phyloP scores from a whole-genome alignment of 92 coral and sea anemone species.

The Muricea muricata region DNA sequence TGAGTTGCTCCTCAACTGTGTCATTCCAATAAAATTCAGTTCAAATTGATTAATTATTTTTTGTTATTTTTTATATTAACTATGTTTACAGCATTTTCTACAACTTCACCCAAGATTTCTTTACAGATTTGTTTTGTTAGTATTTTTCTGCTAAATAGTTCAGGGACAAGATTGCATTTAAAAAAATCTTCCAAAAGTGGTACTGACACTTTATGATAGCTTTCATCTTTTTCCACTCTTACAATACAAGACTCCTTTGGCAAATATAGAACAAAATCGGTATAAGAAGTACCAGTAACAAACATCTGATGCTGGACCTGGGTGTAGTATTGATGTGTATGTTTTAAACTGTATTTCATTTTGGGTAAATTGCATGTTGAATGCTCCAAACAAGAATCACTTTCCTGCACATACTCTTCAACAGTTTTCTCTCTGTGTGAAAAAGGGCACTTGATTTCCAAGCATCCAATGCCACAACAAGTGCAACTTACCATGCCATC shows the following conservation, averaged over 20 bases:
- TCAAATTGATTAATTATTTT: too few relatives aligned
- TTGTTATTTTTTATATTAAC: too few relatives aligned
- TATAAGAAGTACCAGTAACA: slow-evolving; percentile 6
- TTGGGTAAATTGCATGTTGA: slow-evolving; percentile 19
- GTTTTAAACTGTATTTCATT: slow-evolving; percentile 14
- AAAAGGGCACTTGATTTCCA: slow-evolving; percentile 45
- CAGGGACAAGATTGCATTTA: slow-evolving; percentile 19
- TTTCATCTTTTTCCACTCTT: slow-evolving; percentile 5
- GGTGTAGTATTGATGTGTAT: slow-evolving; percentile 41
- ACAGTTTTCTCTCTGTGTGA: slow-evolving; percentile 21
- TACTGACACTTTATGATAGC: not conserved
- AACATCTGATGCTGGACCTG: slow-evolving; percentile 53
- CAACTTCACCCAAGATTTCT: not conserved
- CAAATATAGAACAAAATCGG: slow-evolving; percentile 33
- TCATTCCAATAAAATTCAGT: too few relatives aligned
- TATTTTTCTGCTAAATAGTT: not conserved
- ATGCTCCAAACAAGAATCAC: slow-evolving; percentile 22
- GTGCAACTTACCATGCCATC: slow-evolving; percentile 38
- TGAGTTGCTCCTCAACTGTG: too few relatives aligned
- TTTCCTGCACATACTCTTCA: slow-evolving; percentile 34
- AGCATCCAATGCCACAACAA: slow-evolving; percentile 33
- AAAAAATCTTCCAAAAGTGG: slow-evolving; percentile 41
- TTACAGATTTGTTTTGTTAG: not conserved
- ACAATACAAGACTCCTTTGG: slow-evolving; percentile 51
- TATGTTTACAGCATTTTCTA: not conserved